Conservation (phyloP, 2,113 vertebrate species). For the Spilogale gracilis region DNA sequence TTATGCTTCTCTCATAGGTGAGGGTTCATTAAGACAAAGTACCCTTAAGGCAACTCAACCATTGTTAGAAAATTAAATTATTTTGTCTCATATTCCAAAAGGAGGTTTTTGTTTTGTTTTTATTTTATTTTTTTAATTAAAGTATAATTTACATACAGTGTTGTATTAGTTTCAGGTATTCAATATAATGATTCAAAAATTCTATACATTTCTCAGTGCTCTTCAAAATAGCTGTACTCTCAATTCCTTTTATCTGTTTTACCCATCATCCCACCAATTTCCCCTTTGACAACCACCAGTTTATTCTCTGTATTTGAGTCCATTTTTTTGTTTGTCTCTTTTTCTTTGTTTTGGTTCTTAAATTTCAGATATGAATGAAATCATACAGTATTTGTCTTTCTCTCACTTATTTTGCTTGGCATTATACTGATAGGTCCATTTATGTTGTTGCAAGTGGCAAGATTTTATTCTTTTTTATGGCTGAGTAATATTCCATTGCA, state of each 20-base stretch:
- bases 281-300: not conserved
- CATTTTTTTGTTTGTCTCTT: not conserved
- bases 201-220: not conserved
- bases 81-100: not conserved
- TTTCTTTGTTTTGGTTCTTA: not conserved
- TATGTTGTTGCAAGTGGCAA: not conserved
- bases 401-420: not conserved
- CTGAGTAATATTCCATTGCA: not conserved
- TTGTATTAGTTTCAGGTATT: not conserved
- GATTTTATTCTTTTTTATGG: not conserved
- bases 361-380: not conserved
- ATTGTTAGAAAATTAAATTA: not conserved
- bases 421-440: not conserved
- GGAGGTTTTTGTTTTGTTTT: not conserved
- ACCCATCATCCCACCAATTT: not conserved
- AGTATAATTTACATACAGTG: not conserved
- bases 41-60: not conserved
- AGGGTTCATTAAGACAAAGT: conserved; percentile 6
- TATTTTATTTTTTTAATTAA: not conserved
- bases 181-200: not conserved
- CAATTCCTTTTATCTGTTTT: not conserved
- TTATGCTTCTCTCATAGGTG: not conserved
- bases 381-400: not conserved
- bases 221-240: not conserved
- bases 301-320: not conserved